Percentiles rank a stretch among this genome's conserved stretches.
Conservation (phyloP, 2,888 invertebrate species). For the Cephus pygmeus region DNA sequence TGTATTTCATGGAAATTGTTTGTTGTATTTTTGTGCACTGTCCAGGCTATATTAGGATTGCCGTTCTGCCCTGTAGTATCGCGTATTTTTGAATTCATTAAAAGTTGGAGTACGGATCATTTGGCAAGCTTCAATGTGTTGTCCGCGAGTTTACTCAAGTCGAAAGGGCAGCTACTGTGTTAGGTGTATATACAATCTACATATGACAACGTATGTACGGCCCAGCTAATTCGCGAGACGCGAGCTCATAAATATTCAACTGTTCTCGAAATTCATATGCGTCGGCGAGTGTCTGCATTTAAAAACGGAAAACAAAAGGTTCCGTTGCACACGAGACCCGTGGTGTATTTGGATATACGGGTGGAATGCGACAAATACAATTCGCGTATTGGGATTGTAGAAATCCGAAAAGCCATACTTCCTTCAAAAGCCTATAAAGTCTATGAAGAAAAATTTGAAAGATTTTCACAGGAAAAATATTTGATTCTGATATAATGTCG, state of each 20-base stretch:
- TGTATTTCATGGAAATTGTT: too few relatives aligned
- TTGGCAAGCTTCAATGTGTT: background rate
- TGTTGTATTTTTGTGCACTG: background rate
- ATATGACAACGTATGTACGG: background rate
- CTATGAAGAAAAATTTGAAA: background rate
- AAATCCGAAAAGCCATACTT: background rate
- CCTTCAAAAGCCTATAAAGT: background rate
- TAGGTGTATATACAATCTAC: background rate
- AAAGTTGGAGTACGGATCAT: background rate
- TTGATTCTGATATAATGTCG: too few relatives aligned
- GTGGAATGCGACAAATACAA: background rate
- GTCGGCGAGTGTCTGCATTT: constrained; percentile 46
- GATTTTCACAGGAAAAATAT: too few relatives aligned
- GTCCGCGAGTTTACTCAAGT: background rate
- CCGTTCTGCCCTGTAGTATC: background rate
- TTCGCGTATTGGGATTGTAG: background rate
- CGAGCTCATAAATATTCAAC: constrained; percentile 54
- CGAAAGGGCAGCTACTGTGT: background rate
- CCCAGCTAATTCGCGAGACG: constrained; percentile 46
- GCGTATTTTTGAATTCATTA: background rate
- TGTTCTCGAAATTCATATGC: constrained; percentile 51
- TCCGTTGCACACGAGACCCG: constrained; percentile 15
- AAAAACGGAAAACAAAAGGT: constrained; percentile 48
- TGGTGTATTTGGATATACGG: background rate
- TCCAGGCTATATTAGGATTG: background rate